These are phyloP conservation scores for Heliconius congener DNA, from an alignment of 1,140 invertebrate species.

Conservation along the genomic window DNA sequence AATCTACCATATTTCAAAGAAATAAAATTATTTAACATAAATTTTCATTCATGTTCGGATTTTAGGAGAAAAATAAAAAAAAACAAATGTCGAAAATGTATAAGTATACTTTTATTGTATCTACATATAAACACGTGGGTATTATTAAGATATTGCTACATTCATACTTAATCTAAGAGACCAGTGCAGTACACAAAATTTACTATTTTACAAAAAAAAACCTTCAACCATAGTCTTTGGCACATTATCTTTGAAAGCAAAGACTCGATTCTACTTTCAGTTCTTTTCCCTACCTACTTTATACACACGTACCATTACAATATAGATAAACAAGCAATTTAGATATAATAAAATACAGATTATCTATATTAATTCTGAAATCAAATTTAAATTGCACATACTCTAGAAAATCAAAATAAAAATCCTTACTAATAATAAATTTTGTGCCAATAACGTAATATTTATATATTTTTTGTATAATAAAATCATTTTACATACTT, in stretches of 20 bases:
- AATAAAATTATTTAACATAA: too few species aligned
- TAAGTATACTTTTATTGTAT: constrained; percentile 73
- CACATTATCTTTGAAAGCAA: constrained; percentile 79
- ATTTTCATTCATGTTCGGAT: neutral
- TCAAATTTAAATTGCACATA: constrained; percentile 12
- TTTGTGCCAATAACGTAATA: neutral
- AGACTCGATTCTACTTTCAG: constrained; percentile 71
- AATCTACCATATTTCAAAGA: too few species aligned
- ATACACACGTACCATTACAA: constrained; percentile 44
- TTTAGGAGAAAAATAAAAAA: constrained; percentile 30
- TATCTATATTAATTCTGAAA: neutral
- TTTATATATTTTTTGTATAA: neutral
- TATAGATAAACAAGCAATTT: neutral
- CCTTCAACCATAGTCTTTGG: constrained; percentile 76
- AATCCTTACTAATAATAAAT: neutral
- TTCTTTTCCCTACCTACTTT: constrained; percentile 64
- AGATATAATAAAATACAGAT: neutral
- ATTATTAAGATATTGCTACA: constrained; percentile 72
- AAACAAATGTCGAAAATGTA: constrained; percentile 63
- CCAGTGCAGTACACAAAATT: constrained; percentile 70
- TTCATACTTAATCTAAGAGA: constrained; percentile 67
- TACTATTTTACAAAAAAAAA: constrained; percentile 54
- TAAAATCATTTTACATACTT: neutral
- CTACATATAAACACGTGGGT: constrained; percentile 79
- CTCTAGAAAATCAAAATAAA: neutral